These are phyloP conservation scores for Numida meleagris DNA, from an alignment of 2,113 vertebrate genomes.

Conservation along the genomic window DNA sequence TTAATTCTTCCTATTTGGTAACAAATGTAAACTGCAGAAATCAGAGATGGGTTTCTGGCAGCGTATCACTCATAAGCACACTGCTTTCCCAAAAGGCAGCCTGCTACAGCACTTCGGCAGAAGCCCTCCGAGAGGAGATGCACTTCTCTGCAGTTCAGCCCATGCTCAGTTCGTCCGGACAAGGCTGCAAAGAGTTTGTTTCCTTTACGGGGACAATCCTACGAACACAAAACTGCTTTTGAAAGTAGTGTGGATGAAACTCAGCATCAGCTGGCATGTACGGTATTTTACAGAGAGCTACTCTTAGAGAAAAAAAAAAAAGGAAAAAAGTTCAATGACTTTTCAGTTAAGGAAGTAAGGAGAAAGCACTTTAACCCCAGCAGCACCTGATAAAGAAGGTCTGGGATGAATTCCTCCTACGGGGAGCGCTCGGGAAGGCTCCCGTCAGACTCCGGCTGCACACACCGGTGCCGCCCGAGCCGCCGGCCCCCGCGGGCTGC, in stretches of 20 bases:
- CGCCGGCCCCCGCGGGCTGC: no score
- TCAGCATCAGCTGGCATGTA: not conserved
- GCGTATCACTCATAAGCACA: rapidly evolving
- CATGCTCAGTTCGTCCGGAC: rapidly evolving
- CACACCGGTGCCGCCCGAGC: no score
- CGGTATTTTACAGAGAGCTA: not conserved
- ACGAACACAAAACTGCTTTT: not conserved
- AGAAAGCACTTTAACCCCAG: no score
- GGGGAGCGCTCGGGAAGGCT: no score
- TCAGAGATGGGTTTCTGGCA: rapidly evolving
- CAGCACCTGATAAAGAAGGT: no score
- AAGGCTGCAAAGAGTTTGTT: not conserved
- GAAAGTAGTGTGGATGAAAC: not conserved
- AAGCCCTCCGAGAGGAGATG: not conserved
- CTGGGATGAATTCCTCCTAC: no score
- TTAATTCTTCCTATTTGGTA: not conserved
- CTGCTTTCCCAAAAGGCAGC: not conserved
- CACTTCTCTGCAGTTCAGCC: not conserved
- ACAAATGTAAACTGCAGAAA: rapidly evolving
- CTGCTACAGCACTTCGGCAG: not conserved
- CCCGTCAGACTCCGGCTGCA: no score
- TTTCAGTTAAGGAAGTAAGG: not conserved
- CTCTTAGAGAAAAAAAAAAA: no score
- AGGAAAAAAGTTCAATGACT: not conserved
- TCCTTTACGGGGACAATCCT: not conserved